Conservation (phyloP, 92 coral and sea anemone species). For the Plumapathes pennacea region DNA sequence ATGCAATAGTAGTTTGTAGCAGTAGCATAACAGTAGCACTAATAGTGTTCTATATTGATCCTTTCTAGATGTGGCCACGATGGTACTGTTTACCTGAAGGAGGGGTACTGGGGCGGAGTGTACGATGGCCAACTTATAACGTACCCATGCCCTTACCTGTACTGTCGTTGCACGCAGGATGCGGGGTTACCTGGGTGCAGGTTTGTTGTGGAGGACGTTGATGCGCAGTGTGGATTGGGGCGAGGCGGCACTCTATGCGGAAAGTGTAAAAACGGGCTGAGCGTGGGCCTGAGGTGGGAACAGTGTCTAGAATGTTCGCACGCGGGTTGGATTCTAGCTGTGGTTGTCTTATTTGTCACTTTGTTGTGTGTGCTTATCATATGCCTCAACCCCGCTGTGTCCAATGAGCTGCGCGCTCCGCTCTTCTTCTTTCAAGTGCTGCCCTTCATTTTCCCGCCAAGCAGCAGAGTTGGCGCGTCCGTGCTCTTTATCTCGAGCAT, state of each 20-base stretch:
- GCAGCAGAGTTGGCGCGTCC: constrained; percentile 54
- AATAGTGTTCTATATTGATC: no score
- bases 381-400: constrained; percentile 82
- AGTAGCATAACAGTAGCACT: no score
- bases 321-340: constrained; percentile 58
- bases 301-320: constrained; percentile 62
- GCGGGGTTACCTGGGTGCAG: constrained; percentile 66
- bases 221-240: constrained; percentile 64
- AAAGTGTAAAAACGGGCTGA: constrained; percentile 54
- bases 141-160: constrained; percentile 75
- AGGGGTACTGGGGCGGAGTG: constrained; percentile 93
- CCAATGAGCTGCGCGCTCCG: constrained; percentile 93
- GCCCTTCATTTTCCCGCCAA: constrained; percentile 75
- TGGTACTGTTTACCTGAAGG: constrained; percentile 54
- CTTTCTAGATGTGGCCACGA: constrained; percentile 77
- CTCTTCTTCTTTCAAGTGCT: constrained; percentile 94
- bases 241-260: constrained; percentile 90
- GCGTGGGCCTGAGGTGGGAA: constrained; percentile 69
- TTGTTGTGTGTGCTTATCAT: constrained; percentile 64
- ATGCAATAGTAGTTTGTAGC: no score
- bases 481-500: constrained; percentile 56
- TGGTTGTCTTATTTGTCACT: constrained; percentile 56
- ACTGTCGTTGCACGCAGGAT: constrained; percentile 62
- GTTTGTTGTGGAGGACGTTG: constrained; percentile 51
- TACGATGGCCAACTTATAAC: constrained; percentile 62